Evolutionary conservation across 2,888 invertebrate genomes (phyloP).

Genomic region (Metalampra italica): DNA sequence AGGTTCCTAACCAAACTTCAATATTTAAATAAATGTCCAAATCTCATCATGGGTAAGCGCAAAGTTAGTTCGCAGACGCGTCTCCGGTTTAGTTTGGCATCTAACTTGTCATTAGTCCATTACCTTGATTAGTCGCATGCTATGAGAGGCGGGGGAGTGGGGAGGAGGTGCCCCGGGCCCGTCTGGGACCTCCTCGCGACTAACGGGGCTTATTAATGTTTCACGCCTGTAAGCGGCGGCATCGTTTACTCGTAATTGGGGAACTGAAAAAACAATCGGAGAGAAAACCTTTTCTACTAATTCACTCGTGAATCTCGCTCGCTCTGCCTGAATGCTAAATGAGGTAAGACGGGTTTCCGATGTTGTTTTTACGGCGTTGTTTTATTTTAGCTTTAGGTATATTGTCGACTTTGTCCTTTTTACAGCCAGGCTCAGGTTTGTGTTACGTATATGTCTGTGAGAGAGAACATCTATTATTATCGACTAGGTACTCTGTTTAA

Average conservation of each 20-base stretch:
- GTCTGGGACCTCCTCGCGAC: not conserved
- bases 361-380: constrained; percentile 4
- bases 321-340: constrained; percentile 42
- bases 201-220: constrained; percentile 58
- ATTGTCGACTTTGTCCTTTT: not conserved
- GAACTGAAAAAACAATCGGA: constrained; percentile 64
- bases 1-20: not conserved
- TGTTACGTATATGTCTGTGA: not conserved
- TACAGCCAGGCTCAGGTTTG: not conserved
- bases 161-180: not conserved
- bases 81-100: constrained; percentile 36
- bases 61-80: constrained; percentile 32
- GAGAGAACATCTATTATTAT: not conserved
- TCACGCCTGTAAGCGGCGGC: constrained; percentile 55
- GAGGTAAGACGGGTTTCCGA: constrained; percentile 24
- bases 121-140: constrained; percentile 57
- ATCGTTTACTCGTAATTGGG: constrained; percentile 62
- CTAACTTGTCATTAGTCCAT: constrained; percentile 68
- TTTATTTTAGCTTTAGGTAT: constrained; percentile 3
- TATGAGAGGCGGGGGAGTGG: constrained; percentile 4
- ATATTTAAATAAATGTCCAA: not conserved
- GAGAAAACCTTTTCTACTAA: constrained; percentile 53
- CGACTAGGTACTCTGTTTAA: no score
- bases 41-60: not conserved
- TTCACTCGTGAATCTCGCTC: constrained; percentile 39